Evolutionary conservation across 2,797 vertebrate genomes (phyloP).

Genomic region (Tadarida brasiliensis): DNA sequence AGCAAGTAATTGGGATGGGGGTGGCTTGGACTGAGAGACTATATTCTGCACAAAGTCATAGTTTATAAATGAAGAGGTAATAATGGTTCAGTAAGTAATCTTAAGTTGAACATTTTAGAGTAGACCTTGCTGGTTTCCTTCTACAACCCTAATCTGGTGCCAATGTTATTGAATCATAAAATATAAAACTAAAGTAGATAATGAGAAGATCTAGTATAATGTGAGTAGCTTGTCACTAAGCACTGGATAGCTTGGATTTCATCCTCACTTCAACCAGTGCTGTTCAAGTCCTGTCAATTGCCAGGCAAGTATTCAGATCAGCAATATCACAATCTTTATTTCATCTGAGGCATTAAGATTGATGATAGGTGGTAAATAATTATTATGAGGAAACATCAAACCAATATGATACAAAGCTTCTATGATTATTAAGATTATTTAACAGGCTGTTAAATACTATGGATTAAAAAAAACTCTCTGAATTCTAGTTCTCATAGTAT

Average conservation of each 20-base stretch:
- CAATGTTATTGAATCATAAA: conserved; percentile 35
- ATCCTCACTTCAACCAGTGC: neutral
- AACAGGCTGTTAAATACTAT: neutral
- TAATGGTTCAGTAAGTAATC: neutral
- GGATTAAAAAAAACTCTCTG: neutral
- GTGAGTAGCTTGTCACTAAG: neutral
- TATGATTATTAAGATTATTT: neutral
- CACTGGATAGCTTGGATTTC: neutral
- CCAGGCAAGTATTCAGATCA: neutral
- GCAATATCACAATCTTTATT: neutral
- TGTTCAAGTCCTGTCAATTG: neutral
- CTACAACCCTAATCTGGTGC: neutral
- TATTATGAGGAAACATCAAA: neutral
- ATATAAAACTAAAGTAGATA: neutral
- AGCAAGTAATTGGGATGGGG: neutral
- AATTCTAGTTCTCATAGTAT: neutral
- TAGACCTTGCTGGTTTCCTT: neutral
- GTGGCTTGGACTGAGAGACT: neutral
- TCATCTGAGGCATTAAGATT: neutral
- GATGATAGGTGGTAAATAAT: neutral
- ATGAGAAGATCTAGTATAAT: neutral
- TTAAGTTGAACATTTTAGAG: conserved; percentile 12
- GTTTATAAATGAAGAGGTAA: neutral
- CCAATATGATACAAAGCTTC: neutral
- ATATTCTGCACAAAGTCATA: neutral